Percentiles rank a stretch among this genome's conserved stretches.
Conservation (phyloP, 1,140 invertebrate genomes). For the Macrobrachium rosenbergii region DNA sequence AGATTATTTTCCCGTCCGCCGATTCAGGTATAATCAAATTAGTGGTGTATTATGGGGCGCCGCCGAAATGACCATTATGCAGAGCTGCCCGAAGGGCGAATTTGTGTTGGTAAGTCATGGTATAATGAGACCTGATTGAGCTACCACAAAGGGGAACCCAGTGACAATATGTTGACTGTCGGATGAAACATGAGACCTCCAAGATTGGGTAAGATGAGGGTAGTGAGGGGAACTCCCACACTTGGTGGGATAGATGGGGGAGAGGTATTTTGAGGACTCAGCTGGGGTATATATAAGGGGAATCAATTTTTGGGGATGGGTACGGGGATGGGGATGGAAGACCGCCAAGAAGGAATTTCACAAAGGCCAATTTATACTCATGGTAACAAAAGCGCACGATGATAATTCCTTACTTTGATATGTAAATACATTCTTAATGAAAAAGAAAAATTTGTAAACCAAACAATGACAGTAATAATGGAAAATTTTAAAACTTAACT, state of each 20-base stretch:
- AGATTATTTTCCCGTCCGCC: no score
- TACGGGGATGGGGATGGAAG: not conserved
- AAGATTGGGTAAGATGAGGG: conserved; percentile 28
- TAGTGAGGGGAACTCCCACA: not conserved
- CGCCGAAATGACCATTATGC: not conserved
- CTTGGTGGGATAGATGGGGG: not conserved
- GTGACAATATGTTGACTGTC: conserved; percentile 42
- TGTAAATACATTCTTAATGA: no score
- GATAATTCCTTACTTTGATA: no score
- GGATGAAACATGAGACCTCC: conserved; percentile 29
- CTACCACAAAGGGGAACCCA: conserved; percentile 1
- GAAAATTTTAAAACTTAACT: no score
- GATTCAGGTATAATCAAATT: no score
- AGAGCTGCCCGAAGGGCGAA: not conserved
- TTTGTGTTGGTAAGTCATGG: not conserved
- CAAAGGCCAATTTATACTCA: no score
- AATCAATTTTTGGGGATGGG: not conserved
- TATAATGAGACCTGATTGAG: conserved; percentile 23
- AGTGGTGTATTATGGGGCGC: no score
- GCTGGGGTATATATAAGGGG: not conserved
- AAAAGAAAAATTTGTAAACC: no score
- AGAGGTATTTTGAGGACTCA: not conserved
- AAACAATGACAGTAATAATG: no score
- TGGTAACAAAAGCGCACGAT: no score
- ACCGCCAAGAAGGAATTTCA: not conserved